These are phyloP conservation scores for Heliornis fulica DNA, from an alignment of 2,113 vertebrate species.

Conservation along the genomic window DNA sequence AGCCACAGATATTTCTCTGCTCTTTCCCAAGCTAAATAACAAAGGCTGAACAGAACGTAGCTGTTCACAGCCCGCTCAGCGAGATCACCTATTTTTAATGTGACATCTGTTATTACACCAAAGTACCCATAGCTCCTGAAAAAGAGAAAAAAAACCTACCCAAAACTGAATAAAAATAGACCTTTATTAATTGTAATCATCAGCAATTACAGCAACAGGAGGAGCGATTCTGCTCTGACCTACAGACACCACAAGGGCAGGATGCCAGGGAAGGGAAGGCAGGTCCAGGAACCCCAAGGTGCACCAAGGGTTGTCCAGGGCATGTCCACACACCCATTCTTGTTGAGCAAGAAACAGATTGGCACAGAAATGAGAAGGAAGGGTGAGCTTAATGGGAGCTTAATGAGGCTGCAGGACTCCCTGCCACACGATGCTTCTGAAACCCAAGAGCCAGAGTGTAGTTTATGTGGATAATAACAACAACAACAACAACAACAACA, in stretches of 20 bases:
- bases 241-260: not conserved
- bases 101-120: not conserved
- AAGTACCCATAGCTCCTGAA: not conserved
- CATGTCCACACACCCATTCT: not conserved
- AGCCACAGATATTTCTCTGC: not conserved
- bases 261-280: not conserved
- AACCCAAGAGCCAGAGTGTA: constrained; percentile 6
- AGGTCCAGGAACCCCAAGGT: not conserved
- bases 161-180: not conserved
- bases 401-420: not conserved
- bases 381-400: not conserved
- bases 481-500: too few species aligned
- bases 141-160: not conserved
- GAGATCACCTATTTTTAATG: not conserved
- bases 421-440: not conserved
- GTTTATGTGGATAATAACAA: not conserved
- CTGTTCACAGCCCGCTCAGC: not conserved
- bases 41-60: not conserved
- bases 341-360: rapidly evolving
- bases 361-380: not conserved
- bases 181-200: not conserved
- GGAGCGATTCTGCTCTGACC: not conserved
- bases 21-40: not conserved
- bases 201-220: not conserved
- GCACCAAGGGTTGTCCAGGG: not conserved